These are phyloP conservation scores for Aselliscus stoliczkanus DNA, from an alignment of 2,797 vertebrate genomes.

Conservation along the genomic window DNA sequence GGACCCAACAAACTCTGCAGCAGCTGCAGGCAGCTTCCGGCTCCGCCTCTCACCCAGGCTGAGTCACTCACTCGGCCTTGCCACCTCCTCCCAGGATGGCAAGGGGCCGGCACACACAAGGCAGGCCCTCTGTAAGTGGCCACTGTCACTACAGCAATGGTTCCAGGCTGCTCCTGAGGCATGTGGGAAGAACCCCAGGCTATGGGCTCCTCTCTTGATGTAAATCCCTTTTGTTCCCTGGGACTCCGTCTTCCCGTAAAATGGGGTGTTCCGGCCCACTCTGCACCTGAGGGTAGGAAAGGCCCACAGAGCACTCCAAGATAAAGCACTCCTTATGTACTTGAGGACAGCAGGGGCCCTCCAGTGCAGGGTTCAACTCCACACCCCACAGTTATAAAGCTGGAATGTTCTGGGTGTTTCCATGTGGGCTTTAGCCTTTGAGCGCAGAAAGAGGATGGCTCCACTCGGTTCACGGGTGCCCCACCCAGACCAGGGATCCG, in stretches of 20 bases:
- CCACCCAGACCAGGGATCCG: accelerated
- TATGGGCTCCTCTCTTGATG: not conserved
- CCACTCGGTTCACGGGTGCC: not conserved
- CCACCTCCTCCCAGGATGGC: not conserved
- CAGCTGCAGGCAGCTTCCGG: not conserved
- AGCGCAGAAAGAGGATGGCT: not conserved
- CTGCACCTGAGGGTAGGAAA: not conserved
- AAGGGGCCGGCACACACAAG: not conserved
- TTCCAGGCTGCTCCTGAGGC: not conserved
- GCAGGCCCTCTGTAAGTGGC: no score
- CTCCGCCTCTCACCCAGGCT: not conserved
- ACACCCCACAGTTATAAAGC: not conserved
- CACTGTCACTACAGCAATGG: not conserved
- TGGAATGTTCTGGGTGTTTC: not conserved
- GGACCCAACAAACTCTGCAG: accelerated
- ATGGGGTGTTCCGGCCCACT: not conserved
- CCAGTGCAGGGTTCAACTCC: not conserved
- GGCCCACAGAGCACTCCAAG: not conserved
- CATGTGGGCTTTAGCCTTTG: not conserved
- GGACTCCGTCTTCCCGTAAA: not conserved
- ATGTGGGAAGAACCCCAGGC: not conserved
- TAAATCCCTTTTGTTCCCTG: not conserved
- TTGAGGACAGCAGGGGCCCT: not conserved
- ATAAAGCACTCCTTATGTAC: not conserved
- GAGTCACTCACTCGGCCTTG: not conserved